These are phyloP conservation scores for Ptychoptera albimana DNA, from an alignment of 2,888 invertebrate species.

Conservation along the genomic window DNA sequence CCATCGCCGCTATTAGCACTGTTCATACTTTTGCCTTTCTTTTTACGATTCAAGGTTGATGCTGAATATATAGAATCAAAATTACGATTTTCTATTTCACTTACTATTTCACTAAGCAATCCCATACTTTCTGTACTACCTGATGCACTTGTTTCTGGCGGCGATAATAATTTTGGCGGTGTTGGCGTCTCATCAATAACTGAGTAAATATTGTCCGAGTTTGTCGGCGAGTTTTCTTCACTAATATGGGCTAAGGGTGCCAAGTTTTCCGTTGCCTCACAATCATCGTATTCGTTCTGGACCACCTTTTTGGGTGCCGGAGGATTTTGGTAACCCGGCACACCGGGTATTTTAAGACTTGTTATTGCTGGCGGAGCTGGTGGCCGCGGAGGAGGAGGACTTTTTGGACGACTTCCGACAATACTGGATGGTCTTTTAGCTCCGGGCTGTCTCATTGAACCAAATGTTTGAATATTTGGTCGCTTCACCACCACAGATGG, in stretches of 20 bases:
- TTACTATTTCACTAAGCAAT: slow-evolving; percentile 69
- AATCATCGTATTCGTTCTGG: slow-evolving; percentile 58
- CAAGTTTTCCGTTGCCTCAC: slow-evolving; percentile 37
- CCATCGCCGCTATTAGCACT: slow-evolving; percentile 8
- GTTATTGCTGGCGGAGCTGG: slow-evolving; percentile 30
- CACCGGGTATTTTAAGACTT: slow-evolving; percentile 30
- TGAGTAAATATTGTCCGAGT: slow-evolving; percentile 66
- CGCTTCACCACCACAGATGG: slow-evolving; percentile 29
- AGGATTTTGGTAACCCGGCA: slow-evolving; percentile 43
- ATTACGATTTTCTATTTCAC: slow-evolving; percentile 72
- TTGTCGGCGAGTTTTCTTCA: slow-evolving; percentile 38
- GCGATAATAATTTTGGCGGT: slow-evolving; percentile 26
- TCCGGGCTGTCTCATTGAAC: slow-evolving; percentile 63
- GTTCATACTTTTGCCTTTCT: slow-evolving; percentile 29
- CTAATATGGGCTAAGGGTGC: slow-evolving; percentile 44
- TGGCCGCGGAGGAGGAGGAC: slow-evolving; percentile 60
- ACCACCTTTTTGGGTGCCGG: slow-evolving; percentile 17
- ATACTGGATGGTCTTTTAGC: slow-evolving; percentile 59
- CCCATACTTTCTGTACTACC: slow-evolving; percentile 56
- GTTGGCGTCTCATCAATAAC: slow-evolving; percentile 67
- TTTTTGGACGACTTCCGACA: slow-evolving; percentile 48
- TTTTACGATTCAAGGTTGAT: slow-evolving; percentile 48
- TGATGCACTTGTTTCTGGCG: slow-evolving; percentile 32
- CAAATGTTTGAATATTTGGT: slow-evolving; percentile 57
- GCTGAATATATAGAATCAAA: slow-evolving; percentile 78